A percentile compares a stretch with the other conserved stretches of the same genome.
Evolutionary conservation across 2,113 vertebrate species (phyloP).

Genomic region (Muntiacus reevesi): DNA sequence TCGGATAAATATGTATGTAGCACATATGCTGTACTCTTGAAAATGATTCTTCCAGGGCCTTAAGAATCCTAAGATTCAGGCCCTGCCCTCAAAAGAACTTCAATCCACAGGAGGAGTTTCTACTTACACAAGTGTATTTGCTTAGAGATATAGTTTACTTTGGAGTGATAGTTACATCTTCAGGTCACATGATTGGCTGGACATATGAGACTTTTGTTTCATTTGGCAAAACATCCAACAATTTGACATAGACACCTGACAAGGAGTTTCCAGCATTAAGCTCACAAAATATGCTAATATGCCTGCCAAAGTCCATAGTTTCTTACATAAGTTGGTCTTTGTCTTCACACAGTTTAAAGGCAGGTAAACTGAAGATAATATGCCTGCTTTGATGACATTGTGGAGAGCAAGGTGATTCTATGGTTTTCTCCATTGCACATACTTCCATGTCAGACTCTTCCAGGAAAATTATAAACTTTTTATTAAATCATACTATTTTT

Average conservation of each 20-base stretch:
- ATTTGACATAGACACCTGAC: not conserved
- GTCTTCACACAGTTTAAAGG: not conserved
- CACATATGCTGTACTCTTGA: not conserved
- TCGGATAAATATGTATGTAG: not conserved
- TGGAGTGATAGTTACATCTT: not conserved
- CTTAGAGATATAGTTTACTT: not conserved
- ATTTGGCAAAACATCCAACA: not conserved
- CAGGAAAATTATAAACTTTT: not conserved
- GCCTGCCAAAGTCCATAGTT: not conserved
- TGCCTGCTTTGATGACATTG: not conserved
- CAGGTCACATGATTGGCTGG: not conserved
- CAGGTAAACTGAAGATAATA: not conserved
- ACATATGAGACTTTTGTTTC: not conserved
- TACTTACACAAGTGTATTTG: not conserved
- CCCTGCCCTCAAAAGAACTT: not conserved
- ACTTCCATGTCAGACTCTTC: not conserved
- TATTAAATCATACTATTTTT: not conserved
- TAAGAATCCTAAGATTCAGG: not conserved
- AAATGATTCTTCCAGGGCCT: not conserved
- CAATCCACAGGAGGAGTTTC: not conserved
- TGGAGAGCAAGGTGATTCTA: not conserved
- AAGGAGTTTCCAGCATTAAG: not conserved
- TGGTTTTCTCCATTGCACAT: not conserved
- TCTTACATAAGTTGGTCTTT: not conserved
- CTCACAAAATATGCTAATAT: not conserved